phyloP scores from a whole-genome alignment of 2,888 invertebrate species.

The Erebia palarica region DNA sequence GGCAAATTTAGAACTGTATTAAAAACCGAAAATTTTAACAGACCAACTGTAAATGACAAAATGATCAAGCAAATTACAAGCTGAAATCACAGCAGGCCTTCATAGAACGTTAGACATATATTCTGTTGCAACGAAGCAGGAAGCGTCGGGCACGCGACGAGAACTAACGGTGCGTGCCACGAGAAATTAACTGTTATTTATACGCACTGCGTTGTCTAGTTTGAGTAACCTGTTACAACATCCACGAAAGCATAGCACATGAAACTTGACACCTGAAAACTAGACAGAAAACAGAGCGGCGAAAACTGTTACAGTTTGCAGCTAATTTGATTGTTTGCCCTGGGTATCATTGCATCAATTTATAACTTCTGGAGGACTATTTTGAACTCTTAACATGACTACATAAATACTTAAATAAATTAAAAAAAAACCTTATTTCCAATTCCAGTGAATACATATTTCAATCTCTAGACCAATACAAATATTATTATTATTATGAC shows the following conservation, averaged over 20 bases:
- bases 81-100: constrained; percentile 42
- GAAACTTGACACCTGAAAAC: constrained; percentile 2
- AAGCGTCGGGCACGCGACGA: constrained; percentile 73
- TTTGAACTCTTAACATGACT: too few relatives aligned
- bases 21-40: neutral
- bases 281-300: neutral
- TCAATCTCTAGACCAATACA: too few relatives aligned
- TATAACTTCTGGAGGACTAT: too few relatives aligned
- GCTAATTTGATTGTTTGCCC: too few relatives aligned
- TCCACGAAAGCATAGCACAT: constrained; percentile 24
- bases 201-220: constrained; percentile 52
- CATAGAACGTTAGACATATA: constrained; percentile 49
- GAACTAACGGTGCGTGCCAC: constrained; percentile 75
- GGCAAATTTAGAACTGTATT: neutral
- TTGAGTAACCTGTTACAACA: constrained; percentile 38
- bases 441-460: too few relatives aligned
- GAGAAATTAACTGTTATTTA: constrained; percentile 80
- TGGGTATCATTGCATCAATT: too few relatives aligned
- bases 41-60: constrained; percentile 5
- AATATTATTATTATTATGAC: too few relatives aligned
- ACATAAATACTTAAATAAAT: too few relatives aligned
- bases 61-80: constrained; percentile 10
- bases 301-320: neutral
- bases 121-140: constrained; percentile 62
- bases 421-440: too few relatives aligned